phyloP scores from a whole-genome alignment of 1,140 invertebrate genomes.

The Drosophila asahinai region DNA sequence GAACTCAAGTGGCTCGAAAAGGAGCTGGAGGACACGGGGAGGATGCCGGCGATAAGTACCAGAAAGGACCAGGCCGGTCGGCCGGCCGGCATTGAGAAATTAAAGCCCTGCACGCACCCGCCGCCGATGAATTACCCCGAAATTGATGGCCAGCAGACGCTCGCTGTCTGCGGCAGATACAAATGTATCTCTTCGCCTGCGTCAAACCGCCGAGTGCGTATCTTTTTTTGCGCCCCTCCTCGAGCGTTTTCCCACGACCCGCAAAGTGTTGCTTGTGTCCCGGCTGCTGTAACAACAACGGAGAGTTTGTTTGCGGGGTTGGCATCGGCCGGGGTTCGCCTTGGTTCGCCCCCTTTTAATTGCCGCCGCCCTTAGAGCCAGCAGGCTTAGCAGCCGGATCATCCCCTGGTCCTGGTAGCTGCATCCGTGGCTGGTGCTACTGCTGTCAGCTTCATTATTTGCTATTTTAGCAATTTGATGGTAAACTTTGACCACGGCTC shows the following conservation, averaged over 20 bases:
- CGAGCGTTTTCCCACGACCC: constrained; percentile 66
- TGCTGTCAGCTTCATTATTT: constrained; percentile 81
- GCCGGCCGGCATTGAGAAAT: constrained; percentile 69
- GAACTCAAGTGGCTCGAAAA: constrained; percentile 62
- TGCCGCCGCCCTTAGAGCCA: constrained; percentile 60
- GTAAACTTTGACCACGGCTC: constrained; percentile 74
- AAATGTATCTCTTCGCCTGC: constrained; percentile 73
- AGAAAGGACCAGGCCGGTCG: constrained; percentile 31
- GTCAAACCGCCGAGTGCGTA: constrained; percentile 74
- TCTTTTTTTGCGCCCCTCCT: constrained; percentile 33
- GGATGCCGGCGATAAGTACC: constrained; percentile 64
- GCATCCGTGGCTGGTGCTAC: constrained; percentile 20
- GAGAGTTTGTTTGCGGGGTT: constrained; percentile 15
- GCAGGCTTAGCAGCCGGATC: constrained; percentile 72
- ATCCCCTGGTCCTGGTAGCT: constrained; percentile 51
- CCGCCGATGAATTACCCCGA: constrained; percentile 48
- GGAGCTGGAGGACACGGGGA: constrained; percentile 22
- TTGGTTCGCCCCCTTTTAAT: constrained; percentile 70
- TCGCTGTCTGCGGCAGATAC: constrained; percentile 73
- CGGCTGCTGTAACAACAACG: constrained; percentile 63
- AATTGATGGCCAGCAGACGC: constrained; percentile 81
- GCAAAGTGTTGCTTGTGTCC: constrained; percentile 72
- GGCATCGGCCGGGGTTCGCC: constrained; percentile 3
- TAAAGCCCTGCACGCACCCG: constrained; percentile 72
- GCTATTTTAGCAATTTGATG: constrained; percentile 84